Evolutionary conservation across 2,888 invertebrate genomes (phyloP).

Genomic region (Lamproptera curius): DNA sequence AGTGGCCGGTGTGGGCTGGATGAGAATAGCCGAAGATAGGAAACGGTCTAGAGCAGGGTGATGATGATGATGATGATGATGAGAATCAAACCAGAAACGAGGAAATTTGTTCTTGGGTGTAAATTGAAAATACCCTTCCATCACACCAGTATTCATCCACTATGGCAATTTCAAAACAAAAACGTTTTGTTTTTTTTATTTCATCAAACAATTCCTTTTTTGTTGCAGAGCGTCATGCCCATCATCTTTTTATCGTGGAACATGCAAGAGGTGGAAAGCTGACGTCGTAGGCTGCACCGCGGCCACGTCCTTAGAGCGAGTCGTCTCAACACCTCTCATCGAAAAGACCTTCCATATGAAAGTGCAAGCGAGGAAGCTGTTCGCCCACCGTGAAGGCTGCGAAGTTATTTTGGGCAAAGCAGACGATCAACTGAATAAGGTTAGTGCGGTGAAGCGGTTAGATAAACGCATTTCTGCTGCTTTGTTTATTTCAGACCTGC

Average conservation of each 20-base stretch:
- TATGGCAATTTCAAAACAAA: background rate
- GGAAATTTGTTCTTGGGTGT: background rate
- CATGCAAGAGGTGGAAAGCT: conserved; percentile 93
- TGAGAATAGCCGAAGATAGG: too few species aligned
- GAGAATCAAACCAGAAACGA: background rate
- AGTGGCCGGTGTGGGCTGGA: too few species aligned
- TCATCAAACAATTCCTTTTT: conserved; percentile 9
- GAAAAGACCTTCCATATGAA: conserved; percentile 94
- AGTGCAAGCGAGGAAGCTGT: conserved; percentile 93
- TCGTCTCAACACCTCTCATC: conserved; percentile 88
- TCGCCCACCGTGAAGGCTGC: conserved; percentile 93
- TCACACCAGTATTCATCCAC: background rate
- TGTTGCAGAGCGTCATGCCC: conserved; percentile 85
- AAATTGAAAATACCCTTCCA: background rate
- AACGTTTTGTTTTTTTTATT: background rate
- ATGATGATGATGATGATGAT: too few species aligned
- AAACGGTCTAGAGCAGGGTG: too few species aligned
- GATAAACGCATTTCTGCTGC: too few species aligned
- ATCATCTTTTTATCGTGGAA: conserved; percentile 92
- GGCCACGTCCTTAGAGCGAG: conserved; percentile 86
- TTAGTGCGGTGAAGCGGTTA: too few species aligned
- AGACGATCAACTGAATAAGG: conserved; percentile 75
- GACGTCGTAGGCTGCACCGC: conserved; percentile 92
- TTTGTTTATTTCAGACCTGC: too few species aligned
- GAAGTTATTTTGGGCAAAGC: conserved; percentile 92